Percentiles rank a stretch among this genome's conserved stretches.
Conservation (phyloP, 2,113 vertebrate genomes). For the Spizaetus ornatus region DNA sequence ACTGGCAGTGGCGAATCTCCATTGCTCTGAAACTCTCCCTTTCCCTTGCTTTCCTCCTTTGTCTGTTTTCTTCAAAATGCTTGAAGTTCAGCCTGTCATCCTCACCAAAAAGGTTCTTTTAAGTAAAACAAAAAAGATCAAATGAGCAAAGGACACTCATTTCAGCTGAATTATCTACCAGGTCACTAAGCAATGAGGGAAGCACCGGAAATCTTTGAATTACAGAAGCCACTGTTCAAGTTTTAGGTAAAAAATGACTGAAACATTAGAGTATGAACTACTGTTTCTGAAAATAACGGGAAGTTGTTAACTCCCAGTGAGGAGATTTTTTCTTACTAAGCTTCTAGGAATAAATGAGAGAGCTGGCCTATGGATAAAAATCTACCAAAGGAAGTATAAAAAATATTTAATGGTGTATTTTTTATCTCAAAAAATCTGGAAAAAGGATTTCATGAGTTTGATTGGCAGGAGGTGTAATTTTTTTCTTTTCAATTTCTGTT, state of each 20-base stretch:
- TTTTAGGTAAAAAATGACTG: neutral
- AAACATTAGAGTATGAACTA: neutral
- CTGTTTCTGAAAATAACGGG: neutral
- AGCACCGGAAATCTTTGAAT: neutral
- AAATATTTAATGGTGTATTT: neutral
- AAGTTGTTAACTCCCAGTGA: constrained; percentile 12
- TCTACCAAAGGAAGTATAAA: neutral
- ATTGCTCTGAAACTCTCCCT: neutral
- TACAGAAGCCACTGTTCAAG: neutral
- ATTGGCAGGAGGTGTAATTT: constrained; percentile 9
- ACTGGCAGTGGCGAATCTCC: neutral
- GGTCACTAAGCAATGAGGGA: neutral
- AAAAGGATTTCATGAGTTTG: neutral
- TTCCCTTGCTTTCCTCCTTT: neutral
- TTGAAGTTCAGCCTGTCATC: neutral
- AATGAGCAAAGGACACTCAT: neutral
- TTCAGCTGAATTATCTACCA: neutral
- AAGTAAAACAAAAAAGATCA: neutral
- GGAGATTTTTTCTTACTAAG: constrained; percentile 27
- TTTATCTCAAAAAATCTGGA: neutral
- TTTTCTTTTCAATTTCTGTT: constrained; percentile 16
- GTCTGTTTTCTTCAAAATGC: neutral
- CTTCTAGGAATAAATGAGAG: constrained; percentile 6
- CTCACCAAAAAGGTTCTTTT: neutral
- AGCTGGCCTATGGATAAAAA: neutral